Percentiles rank a stretch among this genome's conserved stretches.
phyloP scores from a whole-genome alignment of 2,888 invertebrate species.

The Dioctria rufipes region DNA sequence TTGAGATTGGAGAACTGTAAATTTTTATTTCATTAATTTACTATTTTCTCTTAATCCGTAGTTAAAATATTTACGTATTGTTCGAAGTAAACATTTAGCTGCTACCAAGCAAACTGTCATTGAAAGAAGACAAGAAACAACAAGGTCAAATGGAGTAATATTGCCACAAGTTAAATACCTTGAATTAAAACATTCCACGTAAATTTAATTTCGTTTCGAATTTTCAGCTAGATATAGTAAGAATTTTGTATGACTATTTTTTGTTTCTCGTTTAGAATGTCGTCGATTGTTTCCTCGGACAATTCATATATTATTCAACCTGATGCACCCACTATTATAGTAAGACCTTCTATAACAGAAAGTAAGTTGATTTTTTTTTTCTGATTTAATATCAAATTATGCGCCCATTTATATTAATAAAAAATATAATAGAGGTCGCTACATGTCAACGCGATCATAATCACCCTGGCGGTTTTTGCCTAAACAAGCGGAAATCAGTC shows the following conservation, averaged over 20 bases:
- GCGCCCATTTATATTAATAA: too few species aligned
- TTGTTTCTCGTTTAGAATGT: constrained; percentile 54
- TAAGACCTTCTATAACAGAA: constrained; percentile 74
- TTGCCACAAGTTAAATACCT: constrained; percentile 65
- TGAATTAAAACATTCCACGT: constrained; percentile 66
- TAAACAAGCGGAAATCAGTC: too few species aligned
- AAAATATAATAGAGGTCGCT: too few species aligned
- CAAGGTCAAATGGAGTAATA: neutral
- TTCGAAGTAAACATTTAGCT: constrained; percentile 58
- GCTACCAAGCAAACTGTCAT: constrained; percentile 22
- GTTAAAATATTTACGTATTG: constrained; percentile 59
- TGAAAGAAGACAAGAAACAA: constrained; percentile 11
- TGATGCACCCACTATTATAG: constrained; percentile 67
- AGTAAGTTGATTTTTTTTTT: constrained; percentile 71
- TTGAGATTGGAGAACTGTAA: neutral
- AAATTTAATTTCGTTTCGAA: constrained; percentile 37
- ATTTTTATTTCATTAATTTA: neutral
- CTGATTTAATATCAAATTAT: too few species aligned
- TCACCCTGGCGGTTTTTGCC: too few species aligned
- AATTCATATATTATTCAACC: constrained; percentile 73
- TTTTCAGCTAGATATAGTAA: neutral
- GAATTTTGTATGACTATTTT: constrained; percentile 20
- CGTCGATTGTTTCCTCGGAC: constrained; percentile 69
- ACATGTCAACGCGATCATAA: too few species aligned
- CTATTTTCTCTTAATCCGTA: neutral